A percentile compares a stretch with the other conserved stretches of the same genome.
Evolutionary conservation across 1,140 invertebrate genomes (phyloP).

Genomic region (Stenopsyche tienmushanensis): DNA sequence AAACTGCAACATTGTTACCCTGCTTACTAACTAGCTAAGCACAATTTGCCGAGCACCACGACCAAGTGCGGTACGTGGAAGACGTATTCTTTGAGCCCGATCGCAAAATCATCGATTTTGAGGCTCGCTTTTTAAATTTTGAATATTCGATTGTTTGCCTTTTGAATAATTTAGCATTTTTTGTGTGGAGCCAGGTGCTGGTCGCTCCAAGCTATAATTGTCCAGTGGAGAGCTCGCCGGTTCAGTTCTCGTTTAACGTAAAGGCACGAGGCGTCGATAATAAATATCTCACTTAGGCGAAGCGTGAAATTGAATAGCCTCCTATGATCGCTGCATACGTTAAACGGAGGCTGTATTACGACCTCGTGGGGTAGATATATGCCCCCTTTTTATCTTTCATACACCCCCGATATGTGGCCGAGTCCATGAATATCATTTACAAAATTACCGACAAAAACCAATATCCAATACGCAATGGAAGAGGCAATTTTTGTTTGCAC

Average conservation of each 20-base stretch:
- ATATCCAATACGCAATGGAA: too few relatives aligned
- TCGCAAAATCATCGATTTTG: neutral
- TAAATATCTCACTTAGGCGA: constrained; percentile 39
- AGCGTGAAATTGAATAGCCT: constrained; percentile 41
- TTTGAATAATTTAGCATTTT: too few relatives aligned
- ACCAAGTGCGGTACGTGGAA: too few relatives aligned
- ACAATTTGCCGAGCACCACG: constrained; percentile 5
- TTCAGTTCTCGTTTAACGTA: constrained; percentile 14
- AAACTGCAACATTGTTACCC: constrained; percentile 13
- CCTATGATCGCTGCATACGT: constrained; percentile 35
- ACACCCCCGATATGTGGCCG: neutral
- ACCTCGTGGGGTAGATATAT: neutral
- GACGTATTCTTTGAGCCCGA: too few relatives aligned
- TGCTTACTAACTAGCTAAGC: constrained; percentile 3
- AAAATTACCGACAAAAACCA: too few relatives aligned
- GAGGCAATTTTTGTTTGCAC: too few relatives aligned
- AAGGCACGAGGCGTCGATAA: constrained; percentile 24
- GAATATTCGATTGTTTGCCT: too few relatives aligned
- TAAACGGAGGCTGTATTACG: constrained; percentile 21
- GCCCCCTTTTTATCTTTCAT: constrained; percentile 7
- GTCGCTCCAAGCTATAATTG: constrained; percentile 2
- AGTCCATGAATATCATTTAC: neutral
- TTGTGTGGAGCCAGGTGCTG: too few relatives aligned
- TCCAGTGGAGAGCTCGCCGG: constrained; percentile 22
- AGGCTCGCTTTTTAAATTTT: too few relatives aligned